Evolutionary conservation across 2,113 vertebrate genomes (phyloP).

Genomic region (Dunckerocampus dactyliophorus): DNA sequence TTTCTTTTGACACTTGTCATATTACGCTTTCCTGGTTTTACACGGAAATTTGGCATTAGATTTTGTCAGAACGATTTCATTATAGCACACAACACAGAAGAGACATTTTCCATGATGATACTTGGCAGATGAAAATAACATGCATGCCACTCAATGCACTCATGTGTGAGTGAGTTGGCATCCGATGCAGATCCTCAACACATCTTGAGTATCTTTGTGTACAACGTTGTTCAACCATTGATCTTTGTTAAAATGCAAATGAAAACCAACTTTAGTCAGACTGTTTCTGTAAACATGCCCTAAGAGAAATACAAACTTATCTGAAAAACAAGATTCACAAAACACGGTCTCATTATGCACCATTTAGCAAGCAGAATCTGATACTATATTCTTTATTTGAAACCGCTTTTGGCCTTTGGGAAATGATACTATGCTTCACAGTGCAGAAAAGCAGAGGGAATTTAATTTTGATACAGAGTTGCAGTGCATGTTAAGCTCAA

Average conservation of each 20-base stretch:
- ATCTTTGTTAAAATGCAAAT: too few relatives aligned
- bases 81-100: neutral
- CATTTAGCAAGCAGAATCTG: conserved; percentile 20
- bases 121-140: neutral
- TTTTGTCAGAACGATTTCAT: neutral
- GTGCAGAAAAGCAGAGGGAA: conserved; percentile 12
- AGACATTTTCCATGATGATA: neutral
- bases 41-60: neutral
- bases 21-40: conserved; percentile 3
- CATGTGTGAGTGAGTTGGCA: neutral
- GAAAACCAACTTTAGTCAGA: neutral
- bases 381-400: conserved; percentile 26
- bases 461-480: too few relatives aligned
- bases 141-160: neutral
- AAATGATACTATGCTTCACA: conserved; percentile 23
- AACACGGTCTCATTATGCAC: neutral
- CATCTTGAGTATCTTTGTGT: neutral
- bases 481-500: too few relatives aligned
- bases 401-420: conserved; percentile 40
- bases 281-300: neutral
- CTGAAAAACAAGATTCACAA: neutral
- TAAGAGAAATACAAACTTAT: neutral
- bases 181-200: neutral
- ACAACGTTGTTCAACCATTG: neutral
- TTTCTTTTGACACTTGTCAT: conserved; percentile 20